These are phyloP conservation scores for Agriopis aurantiaria DNA, from an alignment of 2,888 invertebrate species.

Conservation along the genomic window DNA sequence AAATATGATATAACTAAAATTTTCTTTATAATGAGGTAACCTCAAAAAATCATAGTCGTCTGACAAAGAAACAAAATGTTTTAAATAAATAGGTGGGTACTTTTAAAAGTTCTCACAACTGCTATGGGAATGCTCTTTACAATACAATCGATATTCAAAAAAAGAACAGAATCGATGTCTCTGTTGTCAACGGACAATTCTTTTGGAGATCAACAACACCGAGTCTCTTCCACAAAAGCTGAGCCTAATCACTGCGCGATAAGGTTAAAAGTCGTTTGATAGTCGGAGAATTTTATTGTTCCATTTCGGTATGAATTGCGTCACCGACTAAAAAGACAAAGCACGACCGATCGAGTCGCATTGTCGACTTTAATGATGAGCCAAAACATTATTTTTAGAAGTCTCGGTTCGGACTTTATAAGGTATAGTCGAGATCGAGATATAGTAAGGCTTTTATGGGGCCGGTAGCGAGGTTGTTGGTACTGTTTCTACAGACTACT, in stretches of 20 bases:
- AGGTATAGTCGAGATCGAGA: slow-evolving; percentile 59
- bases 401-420: slow-evolving; percentile 64
- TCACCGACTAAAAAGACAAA: slow-evolving; percentile 85
- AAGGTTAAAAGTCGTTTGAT: slow-evolving; percentile 53
- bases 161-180: slow-evolving; percentile 84
- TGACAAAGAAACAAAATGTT: slow-evolving; percentile 17
- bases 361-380: slow-evolving; percentile 79
- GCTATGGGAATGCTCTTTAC: slow-evolving; percentile 84
- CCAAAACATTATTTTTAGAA: slow-evolving; percentile 84
- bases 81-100: slow-evolving; percentile 49
- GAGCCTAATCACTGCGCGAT: slow-evolving; percentile 47
- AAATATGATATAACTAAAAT: no score
- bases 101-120: slow-evolving; percentile 78
- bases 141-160: slow-evolving; percentile 85
- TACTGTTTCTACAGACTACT: slow-evolving; percentile 48
- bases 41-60: background rate
- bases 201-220: slow-evolving; percentile 72
- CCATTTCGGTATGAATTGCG: slow-evolving; percentile 81
- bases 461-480: slow-evolving; percentile 67
- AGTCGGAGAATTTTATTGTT: slow-evolving; percentile 69
- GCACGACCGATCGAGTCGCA: slow-evolving; percentile 76
- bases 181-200: slow-evolving; percentile 85
- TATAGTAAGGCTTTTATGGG: slow-evolving; percentile 71
- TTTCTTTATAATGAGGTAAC: background rate
- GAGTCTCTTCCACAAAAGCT: slow-evolving; percentile 42